phyloP scores from a whole-genome alignment of 2,888 invertebrate species.

The Petrolisthes manimaculis region DNA sequence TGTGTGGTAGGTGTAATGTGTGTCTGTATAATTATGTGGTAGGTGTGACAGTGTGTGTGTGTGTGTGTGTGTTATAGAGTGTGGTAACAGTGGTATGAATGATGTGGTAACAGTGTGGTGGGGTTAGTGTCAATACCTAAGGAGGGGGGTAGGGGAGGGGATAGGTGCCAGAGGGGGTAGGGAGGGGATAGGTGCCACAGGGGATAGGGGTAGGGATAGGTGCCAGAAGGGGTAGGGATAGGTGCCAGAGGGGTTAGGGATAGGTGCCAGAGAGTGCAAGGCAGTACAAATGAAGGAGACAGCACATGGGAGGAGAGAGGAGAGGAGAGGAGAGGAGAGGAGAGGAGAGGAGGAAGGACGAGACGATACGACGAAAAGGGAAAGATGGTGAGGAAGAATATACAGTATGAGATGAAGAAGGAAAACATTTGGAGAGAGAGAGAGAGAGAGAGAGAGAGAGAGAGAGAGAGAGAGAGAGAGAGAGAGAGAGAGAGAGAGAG shows the following conservation, averaged over 20 bases:
- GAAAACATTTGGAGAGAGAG: not conserved
- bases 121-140: too few relatives aligned
- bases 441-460: constrained; percentile 1
- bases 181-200: not conserved
- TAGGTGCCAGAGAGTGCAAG: not conserved
- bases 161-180: not conserved
- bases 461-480: constrained; percentile 2
- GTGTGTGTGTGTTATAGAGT: too few relatives aligned
- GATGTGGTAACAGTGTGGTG: too few relatives aligned
- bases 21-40: not conserved
- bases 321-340: not conserved
- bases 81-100: too few relatives aligned
- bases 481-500: not conserved
- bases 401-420: not conserved
- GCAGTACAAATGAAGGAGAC: not conserved
- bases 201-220: not conserved
- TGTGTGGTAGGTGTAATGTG: too few relatives aligned
- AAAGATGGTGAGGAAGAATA: not conserved
- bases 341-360: not conserved
- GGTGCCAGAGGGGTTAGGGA: not conserved
- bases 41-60: not conserved
- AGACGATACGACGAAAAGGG: not conserved
- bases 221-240: not conserved
- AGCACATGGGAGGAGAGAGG: not conserved
- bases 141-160: too few relatives aligned